Conservation (phyloP, 2,113 vertebrate species). For the Proteles cristata region DNA sequence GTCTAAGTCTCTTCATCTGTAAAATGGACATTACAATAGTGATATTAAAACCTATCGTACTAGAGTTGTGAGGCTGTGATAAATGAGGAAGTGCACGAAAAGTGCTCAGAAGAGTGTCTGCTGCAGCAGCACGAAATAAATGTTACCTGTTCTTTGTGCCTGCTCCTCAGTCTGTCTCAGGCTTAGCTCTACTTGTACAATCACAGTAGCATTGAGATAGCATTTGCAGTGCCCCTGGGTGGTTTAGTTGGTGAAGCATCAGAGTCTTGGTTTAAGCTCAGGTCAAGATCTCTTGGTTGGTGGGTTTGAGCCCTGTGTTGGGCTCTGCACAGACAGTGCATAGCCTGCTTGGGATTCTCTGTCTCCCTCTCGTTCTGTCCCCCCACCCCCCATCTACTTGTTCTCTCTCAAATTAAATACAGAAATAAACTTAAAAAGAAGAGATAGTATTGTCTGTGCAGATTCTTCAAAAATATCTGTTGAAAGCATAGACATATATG, state of each 20-base stretch:
- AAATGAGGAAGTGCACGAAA: neutral
- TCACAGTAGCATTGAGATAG: neutral
- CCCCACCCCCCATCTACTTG: too few relatives aligned
- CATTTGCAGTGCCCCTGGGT: neutral
- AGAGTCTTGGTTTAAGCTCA: too few relatives aligned
- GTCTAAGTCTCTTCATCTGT: neutral
- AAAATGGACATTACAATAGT: neutral
- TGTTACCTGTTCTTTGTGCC: neutral
- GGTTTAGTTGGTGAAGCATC: too few relatives aligned
- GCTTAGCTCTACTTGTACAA: neutral
- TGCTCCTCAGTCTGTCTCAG: neutral
- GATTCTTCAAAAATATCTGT: neutral
- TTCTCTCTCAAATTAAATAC: too few relatives aligned
- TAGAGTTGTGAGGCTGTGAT: neutral
- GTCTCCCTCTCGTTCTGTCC: too few relatives aligned
- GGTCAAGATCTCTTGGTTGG: too few relatives aligned
- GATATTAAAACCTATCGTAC: neutral
- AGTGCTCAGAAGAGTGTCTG: neutral
- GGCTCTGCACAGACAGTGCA: too few relatives aligned
- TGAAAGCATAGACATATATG: neutral
- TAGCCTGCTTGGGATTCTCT: too few relatives aligned
- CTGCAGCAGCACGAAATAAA: neutral
- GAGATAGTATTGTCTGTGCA: neutral
- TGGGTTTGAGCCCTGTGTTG: too few relatives aligned
- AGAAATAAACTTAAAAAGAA: too few relatives aligned